phyloP scores from a whole-genome alignment of 2,888 invertebrate genomes.

The Noctua comes region DNA sequence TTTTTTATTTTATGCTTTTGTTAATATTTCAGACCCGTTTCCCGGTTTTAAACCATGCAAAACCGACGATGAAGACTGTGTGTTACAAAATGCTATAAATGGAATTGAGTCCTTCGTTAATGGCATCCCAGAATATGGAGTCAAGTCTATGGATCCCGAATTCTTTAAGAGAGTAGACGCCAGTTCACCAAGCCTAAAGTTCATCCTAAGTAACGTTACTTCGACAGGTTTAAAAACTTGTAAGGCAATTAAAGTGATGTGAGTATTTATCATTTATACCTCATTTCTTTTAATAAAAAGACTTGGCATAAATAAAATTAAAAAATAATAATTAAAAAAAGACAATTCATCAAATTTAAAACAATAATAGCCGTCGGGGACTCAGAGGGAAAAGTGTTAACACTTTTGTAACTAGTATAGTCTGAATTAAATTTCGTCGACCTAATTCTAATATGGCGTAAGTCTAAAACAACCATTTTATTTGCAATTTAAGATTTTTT shows the following conservation, averaged over 20 bases:
- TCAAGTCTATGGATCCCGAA: slow-evolving; percentile 49
- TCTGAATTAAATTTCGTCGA: no score
- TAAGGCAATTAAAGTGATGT: slow-evolving; percentile 14
- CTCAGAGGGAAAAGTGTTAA: neutral
- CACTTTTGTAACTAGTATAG: neutral
- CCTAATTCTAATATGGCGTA: no score
- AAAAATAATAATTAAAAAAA: neutral
- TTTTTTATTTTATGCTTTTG: neutral
- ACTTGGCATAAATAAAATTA: neutral
- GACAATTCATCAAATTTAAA: neutral
- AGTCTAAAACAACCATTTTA: no score
- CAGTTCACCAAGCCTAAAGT: slow-evolving; percentile 45
- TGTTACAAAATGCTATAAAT: slow-evolving; percentile 14
- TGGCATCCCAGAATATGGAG: slow-evolving; percentile 29
- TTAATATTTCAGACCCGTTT: slow-evolving; percentile 40
- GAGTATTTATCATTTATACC: slow-evolving; percentile 25
- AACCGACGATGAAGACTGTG: slow-evolving; percentile 27
- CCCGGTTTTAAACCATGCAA: slow-evolving; percentile 44
- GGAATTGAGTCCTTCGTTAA: slow-evolving; percentile 13
- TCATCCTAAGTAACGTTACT: slow-evolving; percentile 27
- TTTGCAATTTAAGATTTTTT: no score
- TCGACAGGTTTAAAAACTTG: slow-evolving; percentile 45
- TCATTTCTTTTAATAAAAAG: neutral
- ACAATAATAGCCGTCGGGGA: neutral
- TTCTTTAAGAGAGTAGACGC: slow-evolving; percentile 33